These are phyloP conservation scores for Spondyliosoma cantharus DNA, from an alignment of 2,797 vertebrate species.

Conservation along the genomic window DNA sequence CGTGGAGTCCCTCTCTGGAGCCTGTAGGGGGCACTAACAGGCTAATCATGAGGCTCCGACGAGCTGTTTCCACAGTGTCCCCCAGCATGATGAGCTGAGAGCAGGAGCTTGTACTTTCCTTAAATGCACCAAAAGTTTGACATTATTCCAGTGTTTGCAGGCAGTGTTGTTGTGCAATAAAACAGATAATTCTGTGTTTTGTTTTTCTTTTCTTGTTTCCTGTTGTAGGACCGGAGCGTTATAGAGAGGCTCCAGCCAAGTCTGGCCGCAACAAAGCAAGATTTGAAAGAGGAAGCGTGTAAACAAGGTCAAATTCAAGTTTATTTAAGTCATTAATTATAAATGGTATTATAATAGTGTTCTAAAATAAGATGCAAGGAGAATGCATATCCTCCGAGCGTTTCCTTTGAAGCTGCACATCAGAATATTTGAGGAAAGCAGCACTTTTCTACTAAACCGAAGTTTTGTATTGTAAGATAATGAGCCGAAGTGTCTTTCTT, in stretches of 20 bases:
- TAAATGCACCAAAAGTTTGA: not conserved
- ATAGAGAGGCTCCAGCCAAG: conserved; percentile 65
- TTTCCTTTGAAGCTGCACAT: not conserved
- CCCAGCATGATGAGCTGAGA: not conserved
- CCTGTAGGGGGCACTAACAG: conserved; percentile 57
- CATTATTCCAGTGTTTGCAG: not conserved
- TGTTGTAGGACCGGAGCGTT: conserved; percentile 66
- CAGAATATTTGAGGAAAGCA: not conserved
- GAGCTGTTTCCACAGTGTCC: no score
- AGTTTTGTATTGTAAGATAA: no score
- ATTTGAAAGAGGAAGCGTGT: conserved; percentile 65
- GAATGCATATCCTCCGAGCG: not conserved
- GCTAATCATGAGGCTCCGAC: conserved; percentile 21
- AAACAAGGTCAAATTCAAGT: conserved; percentile 61
- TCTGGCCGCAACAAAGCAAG: conserved; percentile 52
- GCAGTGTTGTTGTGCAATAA: not conserved
- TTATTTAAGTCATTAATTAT: not conserved
- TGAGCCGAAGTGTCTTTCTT: not conserved
- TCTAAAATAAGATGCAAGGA: not conserved
- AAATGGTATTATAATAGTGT: no score
- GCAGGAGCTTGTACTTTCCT: conserved; percentile 20
- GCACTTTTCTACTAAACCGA: no score
- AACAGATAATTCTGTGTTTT: not conserved
- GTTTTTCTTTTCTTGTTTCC: conserved; percentile 23
- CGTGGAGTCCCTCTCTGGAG: not conserved